Evolutionary conservation across 2,888 invertebrate genomes (phyloP).

Genomic region (Pomacea canaliculata): DNA sequence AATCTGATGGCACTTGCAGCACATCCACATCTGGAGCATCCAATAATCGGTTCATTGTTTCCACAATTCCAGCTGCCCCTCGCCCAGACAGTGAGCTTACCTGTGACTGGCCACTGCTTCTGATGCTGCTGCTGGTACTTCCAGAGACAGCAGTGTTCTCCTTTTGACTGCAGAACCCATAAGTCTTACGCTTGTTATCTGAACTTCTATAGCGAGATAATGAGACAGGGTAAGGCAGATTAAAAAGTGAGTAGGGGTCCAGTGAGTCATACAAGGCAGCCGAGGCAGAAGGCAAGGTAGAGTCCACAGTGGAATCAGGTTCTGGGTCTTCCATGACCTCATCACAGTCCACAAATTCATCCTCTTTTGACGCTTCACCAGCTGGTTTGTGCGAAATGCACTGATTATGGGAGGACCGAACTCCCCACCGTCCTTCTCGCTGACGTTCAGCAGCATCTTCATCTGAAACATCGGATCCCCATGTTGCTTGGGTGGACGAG

Average conservation of each 20-base stretch:
- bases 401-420: slow-evolving; percentile 8
- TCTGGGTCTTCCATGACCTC: slow-evolving; percentile 22
- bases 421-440: neutral
- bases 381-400: slow-evolving; percentile 41
- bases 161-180: slow-evolving; percentile 1
- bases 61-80: neutral
- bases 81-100: neutral
- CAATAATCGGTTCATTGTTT: too few species aligned
- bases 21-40: neutral
- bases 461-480: slow-evolving; percentile 21
- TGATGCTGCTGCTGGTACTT: slow-evolving; percentile 1
- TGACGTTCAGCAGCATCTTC: slow-evolving; percentile 4
- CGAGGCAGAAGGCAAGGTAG: slow-evolving; percentile 27
- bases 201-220: slow-evolving; percentile 10
- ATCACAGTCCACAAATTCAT: slow-evolving; percentile 11
- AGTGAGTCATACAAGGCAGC: slow-evolving; percentile 42
- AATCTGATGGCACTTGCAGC: neutral
- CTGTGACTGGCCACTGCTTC: neutral
- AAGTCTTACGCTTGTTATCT: slow-evolving; percentile 10
- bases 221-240: slow-evolving; percentile 42
- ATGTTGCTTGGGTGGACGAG: slow-evolving; percentile 26
- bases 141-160: slow-evolving; percentile 3
- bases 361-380: slow-evolving; percentile 28
- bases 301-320: slow-evolving; percentile 26
- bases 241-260: slow-evolving; percentile 55